Conservation (phyloP, 2,888 invertebrate genomes). For the Eretmocerus hayati region DNA sequence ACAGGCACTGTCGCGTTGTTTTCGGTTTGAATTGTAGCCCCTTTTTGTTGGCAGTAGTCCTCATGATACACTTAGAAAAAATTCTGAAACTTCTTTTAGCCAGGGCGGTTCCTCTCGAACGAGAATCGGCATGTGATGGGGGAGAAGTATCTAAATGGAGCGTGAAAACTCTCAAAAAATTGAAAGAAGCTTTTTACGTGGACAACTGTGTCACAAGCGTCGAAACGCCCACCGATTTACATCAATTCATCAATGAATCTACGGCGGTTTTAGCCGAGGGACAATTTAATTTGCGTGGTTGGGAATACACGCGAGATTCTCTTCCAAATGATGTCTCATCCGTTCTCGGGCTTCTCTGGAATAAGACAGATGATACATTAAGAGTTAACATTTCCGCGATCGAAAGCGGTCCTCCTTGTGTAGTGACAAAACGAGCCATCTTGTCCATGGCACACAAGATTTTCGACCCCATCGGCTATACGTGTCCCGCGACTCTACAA, state of each 20-base stretch:
- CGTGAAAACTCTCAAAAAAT: too few relatives aligned
- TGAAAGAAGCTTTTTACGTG: background rate
- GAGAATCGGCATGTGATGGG: too few relatives aligned
- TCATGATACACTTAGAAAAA: constrained; percentile 12
- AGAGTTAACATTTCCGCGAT: background rate
- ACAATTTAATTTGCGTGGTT: background rate
- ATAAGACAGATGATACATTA: background rate
- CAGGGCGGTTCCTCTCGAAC: too few relatives aligned
- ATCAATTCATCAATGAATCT: background rate
- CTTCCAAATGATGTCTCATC: background rate
- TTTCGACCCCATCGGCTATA: constrained; percentile 6
- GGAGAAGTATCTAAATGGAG: too few relatives aligned
- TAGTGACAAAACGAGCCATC: background rate
- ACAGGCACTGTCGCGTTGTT: constrained; percentile 24
- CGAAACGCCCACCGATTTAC: background rate
- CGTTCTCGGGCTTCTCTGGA: background rate
- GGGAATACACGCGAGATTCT: background rate
- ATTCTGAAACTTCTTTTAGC: too few relatives aligned
- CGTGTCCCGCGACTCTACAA: background rate
- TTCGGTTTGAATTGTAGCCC: constrained; percentile 27
- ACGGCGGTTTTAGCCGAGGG: background rate
- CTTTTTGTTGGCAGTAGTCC: constrained; percentile 26
- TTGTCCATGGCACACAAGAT: background rate
- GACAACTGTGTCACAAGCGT: background rate
- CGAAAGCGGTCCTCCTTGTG: background rate